phyloP scores from a whole-genome alignment of 2,113 vertebrate species.

The Gopherus evgoodei region DNA sequence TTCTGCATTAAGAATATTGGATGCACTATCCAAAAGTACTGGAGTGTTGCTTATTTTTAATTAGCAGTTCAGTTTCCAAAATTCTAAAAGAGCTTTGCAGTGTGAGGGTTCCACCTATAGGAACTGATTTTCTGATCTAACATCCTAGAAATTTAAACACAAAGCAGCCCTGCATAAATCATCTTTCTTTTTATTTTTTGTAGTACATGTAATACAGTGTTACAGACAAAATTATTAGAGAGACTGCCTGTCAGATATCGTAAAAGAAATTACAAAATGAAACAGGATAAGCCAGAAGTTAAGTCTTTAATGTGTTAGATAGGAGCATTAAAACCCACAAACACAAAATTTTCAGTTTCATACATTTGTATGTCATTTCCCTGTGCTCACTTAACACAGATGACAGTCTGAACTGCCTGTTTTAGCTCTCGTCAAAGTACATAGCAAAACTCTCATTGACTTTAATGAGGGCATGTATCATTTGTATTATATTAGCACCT shows the following conservation, averaged over 20 bases:
- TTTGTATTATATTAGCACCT: not conserved
- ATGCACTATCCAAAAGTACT: not conserved
- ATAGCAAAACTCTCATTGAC: accelerated
- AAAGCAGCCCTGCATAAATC: not conserved
- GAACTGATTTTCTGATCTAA: not conserved
- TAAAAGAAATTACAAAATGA: not conserved
- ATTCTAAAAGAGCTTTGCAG: not conserved
- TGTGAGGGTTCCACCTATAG: not conserved
- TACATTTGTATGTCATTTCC: not conserved
- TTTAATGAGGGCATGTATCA: not conserved
- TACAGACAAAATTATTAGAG: not conserved
- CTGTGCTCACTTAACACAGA: not conserved
- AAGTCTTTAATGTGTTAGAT: not conserved
- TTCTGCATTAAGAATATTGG: not conserved
- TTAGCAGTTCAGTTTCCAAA: not conserved
- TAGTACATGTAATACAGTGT: not conserved
- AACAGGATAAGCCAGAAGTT: not conserved
- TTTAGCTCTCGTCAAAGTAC: not conserved
- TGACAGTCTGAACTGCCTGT: not conserved
- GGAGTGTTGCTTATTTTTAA: constrained; percentile 14
- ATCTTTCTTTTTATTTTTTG: constrained; percentile 1
- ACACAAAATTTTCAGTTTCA: not conserved
- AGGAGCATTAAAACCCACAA: not conserved
- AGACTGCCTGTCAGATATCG: not conserved
- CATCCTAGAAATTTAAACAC: not conserved